A percentile compares a stretch with the other conserved stretches of the same genome.
These are phyloP conservation scores for Spinibarbus caldwelli DNA, from an alignment of 2,797 vertebrate species.

Conservation along the genomic window DNA sequence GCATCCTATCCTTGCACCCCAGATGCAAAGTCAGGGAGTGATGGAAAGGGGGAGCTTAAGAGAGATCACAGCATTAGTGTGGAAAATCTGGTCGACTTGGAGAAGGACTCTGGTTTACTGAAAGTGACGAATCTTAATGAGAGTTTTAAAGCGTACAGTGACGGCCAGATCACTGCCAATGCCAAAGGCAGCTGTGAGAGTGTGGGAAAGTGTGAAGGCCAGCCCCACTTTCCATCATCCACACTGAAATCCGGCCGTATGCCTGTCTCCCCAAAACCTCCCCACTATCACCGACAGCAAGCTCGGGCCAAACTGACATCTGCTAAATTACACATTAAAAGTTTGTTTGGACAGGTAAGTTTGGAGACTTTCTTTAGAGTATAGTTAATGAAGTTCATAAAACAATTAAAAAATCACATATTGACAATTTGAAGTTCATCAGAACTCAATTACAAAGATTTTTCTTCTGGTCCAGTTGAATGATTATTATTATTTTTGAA, in stretches of 20 bases:
- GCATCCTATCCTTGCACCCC: constrained; percentile 36
- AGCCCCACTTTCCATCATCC: constrained; percentile 49
- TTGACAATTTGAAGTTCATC: not conserved
- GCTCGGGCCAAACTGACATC: constrained; percentile 69
- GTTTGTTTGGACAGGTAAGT: constrained; percentile 78
- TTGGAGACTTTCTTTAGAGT: constrained; percentile 10
- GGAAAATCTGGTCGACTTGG: constrained; percentile 67
- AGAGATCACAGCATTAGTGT: constrained; percentile 73
- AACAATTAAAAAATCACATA: not conserved
- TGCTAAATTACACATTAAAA: constrained; percentile 82
- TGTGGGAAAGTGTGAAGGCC: constrained; percentile 56
- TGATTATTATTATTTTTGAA: not conserved
- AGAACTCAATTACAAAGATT: not conserved
- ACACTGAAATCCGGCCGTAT: constrained; percentile 36
- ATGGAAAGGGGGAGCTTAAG: constrained; percentile 44
- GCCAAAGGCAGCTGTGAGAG: constrained; percentile 57
- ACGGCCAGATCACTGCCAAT: constrained; percentile 75
- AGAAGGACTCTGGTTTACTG: constrained; percentile 61
- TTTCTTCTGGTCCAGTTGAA: not conserved
- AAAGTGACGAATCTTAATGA: constrained; percentile 64
- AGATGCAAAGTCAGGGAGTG: constrained; percentile 43
- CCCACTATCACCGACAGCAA: constrained; percentile 60
- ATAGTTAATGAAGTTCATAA: not conserved
- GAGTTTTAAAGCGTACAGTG: constrained; percentile 82
- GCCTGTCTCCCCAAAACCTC: constrained; percentile 46